These are phyloP conservation scores for Anguilla rostrata DNA, from an alignment of 2,113 vertebrate genomes.

Conservation along the genomic window DNA sequence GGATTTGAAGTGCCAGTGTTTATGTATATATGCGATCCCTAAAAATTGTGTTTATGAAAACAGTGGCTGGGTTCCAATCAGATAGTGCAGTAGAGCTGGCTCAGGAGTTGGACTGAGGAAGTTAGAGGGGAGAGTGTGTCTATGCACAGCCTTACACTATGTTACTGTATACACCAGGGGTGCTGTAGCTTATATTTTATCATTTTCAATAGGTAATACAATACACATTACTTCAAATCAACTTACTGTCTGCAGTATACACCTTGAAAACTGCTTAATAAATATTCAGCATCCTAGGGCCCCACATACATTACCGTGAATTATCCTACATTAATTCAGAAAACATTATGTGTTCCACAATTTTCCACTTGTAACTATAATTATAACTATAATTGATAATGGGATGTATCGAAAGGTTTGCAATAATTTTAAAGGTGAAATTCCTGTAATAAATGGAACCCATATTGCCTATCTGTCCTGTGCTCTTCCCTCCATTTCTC, in stretches of 20 bases:
- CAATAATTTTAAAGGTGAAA: neutral
- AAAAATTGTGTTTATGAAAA: conserved; percentile 68
- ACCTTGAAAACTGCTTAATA: neutral
- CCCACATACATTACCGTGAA: neutral
- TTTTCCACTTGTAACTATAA: neutral
- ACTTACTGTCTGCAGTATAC: neutral
- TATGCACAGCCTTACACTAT: neutral
- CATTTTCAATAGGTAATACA: neutral
- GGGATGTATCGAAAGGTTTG: neutral
- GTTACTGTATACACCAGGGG: neutral
- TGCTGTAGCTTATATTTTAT: neutral
- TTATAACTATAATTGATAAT: too few species aligned
- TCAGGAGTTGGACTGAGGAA: conserved; percentile 29
- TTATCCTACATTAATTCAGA: neutral
- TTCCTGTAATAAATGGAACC: neutral
- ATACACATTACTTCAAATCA: neutral
- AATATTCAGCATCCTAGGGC: neutral
- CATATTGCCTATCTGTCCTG: too few species aligned
- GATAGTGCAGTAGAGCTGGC: conserved; percentile 47
- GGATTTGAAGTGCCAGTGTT: conserved; percentile 63
- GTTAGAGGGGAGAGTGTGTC: conserved; percentile 23
- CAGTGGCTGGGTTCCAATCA: conserved; percentile 65
- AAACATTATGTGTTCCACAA: too few species aligned
- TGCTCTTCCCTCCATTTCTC: neutral
- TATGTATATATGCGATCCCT: conserved; percentile 60